Percentiles rank a stretch among this genome's conserved stretches.
These are phyloP conservation scores for Meloidogyne hapla DNA, from an alignment of 1,140 invertebrate genomes.

Conservation along the genomic window DNA sequence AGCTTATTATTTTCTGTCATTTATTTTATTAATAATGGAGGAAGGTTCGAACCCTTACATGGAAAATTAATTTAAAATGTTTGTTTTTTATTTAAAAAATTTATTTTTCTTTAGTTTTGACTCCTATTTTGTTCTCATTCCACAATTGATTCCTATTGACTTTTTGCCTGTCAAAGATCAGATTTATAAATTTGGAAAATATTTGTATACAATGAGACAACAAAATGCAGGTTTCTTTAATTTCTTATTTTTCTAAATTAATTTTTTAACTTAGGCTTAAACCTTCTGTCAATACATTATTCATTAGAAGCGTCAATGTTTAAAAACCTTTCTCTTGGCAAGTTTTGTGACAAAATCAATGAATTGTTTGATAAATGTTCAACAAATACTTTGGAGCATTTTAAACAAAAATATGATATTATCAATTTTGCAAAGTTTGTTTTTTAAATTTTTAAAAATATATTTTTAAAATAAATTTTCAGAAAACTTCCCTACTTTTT, in stretches of 20 bases:
- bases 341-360: slow-evolving; percentile 21
- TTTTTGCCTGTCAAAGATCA: slow-evolving; percentile 24
- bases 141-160: slow-evolving; percentile 27
- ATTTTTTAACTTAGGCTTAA: slow-evolving; percentile 13
- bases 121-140: slow-evolving; percentile 33
- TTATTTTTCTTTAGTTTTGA: slow-evolving; percentile 30
- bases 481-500: slow-evolving; percentile 40
- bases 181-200: slow-evolving; percentile 33
- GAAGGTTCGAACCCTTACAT: too few relatives aligned
- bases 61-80: too few relatives aligned
- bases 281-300: slow-evolving; percentile 23
- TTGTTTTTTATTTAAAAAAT: background rate
- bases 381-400: slow-evolving; percentile 30
- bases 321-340: slow-evolving; percentile 21
- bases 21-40: too few relatives aligned
- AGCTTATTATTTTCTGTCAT: background rate
- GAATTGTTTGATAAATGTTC: slow-evolving; percentile 25
- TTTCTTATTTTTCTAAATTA: background rate
- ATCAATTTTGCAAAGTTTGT: slow-evolving; percentile 32
- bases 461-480: background rate
- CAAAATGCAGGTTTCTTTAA: slow-evolving; percentile 32
- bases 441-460: slow-evolving; percentile 11
- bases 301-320: slow-evolving; percentile 19
- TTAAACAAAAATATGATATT: slow-evolving; percentile 33
- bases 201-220: slow-evolving; percentile 36